phyloP scores from a whole-genome alignment of 2,888 invertebrate genomes.

The Coelopa pilipes region DNA sequence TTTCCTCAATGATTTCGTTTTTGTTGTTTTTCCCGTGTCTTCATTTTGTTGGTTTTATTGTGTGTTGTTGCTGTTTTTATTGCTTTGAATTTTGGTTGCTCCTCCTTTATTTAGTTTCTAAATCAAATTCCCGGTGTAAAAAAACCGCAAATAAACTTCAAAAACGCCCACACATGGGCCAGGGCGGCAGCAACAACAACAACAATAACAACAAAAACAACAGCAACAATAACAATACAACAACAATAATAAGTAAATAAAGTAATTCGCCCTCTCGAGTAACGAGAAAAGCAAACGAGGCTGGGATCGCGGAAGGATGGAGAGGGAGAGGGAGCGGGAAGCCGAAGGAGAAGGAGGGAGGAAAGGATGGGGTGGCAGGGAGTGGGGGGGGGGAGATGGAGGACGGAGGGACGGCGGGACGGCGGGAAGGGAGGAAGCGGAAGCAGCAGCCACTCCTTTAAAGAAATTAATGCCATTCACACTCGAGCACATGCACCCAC shows the following conservation, averaged over 20 bases:
- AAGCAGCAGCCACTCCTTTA: not conserved
- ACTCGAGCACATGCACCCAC: not conserved
- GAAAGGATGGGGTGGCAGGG: too few species aligned
- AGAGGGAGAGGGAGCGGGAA: not conserved
- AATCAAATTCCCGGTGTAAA: not conserved
- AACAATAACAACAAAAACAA: not conserved
- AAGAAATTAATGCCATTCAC: slow-evolving; percentile 9
- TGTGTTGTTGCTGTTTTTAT: too few species aligned
- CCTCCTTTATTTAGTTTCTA: not conserved
- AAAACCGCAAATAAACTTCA: slow-evolving; percentile 19
- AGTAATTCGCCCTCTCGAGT: slow-evolving; percentile 5
- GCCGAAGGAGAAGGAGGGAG: too few species aligned
- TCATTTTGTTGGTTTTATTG: too few species aligned
- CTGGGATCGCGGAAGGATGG: not conserved
- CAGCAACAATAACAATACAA: not conserved
- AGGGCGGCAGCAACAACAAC: slow-evolving; percentile 2
- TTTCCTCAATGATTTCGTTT: too few species aligned
- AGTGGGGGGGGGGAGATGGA: too few species aligned
- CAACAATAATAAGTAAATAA: slow-evolving; percentile 3
- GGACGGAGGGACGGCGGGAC: not conserved
- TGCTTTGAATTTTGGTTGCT: too few species aligned
- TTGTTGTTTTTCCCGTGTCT: too few species aligned
- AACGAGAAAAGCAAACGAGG: not conserved
- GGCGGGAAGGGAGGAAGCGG: not conserved
- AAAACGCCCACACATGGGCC: slow-evolving; percentile 9